phyloP scores from a whole-genome alignment of 2,888 invertebrate genomes.

The Melanophora roralis region DNA sequence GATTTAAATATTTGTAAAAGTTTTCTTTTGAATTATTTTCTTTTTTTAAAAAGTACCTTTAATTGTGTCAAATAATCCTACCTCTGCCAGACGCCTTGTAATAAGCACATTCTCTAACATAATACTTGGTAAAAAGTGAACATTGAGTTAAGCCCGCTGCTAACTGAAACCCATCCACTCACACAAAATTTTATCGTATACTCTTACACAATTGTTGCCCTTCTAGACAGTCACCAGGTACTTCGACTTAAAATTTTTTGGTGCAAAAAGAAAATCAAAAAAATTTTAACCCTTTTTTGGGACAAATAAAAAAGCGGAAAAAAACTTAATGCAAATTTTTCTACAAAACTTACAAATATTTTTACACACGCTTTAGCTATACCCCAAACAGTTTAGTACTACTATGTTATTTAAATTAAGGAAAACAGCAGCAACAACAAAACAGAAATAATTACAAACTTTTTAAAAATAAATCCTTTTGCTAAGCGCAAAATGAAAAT shows the following conservation, averaged over 20 bases:
- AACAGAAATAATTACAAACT: constrained; percentile 38
- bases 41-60: constrained; percentile 39
- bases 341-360: constrained; percentile 16
- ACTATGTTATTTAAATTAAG: constrained; percentile 5
- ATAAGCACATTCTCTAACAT: neutral
- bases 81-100: constrained; percentile 24
- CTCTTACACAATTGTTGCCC: neutral
- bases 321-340: constrained; percentile 52
- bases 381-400: constrained; percentile 27
- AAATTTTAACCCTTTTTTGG: constrained; percentile 55
- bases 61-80: constrained; percentile 42
- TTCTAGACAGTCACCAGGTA: constrained; percentile 18
- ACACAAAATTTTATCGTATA: neutral
- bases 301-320: constrained; percentile 23
- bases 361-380: neutral
- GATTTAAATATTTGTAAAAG: constrained; percentile 21
- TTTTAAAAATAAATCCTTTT: constrained; percentile 48
- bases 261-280: constrained; percentile 12
- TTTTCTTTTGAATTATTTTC: constrained; percentile 14
- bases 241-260: constrained; percentile 24
- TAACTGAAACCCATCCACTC: neutral
- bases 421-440: neutral
- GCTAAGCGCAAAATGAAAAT: constrained; percentile 24
- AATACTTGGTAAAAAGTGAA: constrained; percentile 19
- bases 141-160: constrained; percentile 4